Percentiles rank a stretch among this genome's conserved stretches.
Conservation (phyloP, 53 echinoderm and acorn worm species). For the Paracentrotus lividus region DNA sequence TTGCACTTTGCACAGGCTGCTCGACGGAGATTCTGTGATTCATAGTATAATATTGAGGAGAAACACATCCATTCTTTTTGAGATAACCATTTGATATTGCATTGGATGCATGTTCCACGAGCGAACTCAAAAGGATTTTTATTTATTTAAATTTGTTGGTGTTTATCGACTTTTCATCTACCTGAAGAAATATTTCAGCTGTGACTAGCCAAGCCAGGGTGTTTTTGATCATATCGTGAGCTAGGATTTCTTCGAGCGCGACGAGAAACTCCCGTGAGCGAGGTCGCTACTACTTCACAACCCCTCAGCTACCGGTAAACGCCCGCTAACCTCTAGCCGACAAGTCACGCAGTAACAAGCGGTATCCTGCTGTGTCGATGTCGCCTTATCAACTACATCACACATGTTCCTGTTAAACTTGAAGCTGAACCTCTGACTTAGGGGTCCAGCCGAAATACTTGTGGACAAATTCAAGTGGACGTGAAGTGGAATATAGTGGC, state of each 20-base stretch:
- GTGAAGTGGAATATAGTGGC: slow-evolving; percentile 28
- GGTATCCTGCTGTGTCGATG: slow-evolving; percentile 50
- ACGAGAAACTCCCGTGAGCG: not conserved
- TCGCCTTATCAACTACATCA: slow-evolving; percentile 71
- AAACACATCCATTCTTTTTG: not conserved
- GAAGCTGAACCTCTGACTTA: slow-evolving; percentile 39
- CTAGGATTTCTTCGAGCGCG: not conserved
- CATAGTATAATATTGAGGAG: not conserved
- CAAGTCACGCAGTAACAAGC: slow-evolving; percentile 66
- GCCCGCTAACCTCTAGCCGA: slow-evolving; percentile 13
- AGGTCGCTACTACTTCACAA: not conserved
- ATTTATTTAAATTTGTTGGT: not conserved
- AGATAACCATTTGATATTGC: not conserved
- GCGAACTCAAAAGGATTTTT: not conserved
- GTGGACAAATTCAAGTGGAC: slow-evolving; percentile 66
- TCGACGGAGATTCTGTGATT: not conserved
- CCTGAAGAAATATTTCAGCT: slow-evolving; percentile 29
- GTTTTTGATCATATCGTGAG: not conserved
- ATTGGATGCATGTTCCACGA: not conserved
- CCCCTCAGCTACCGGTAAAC: slow-evolving; percentile 17
- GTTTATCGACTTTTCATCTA: not conserved
- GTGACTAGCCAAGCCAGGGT: not conserved
- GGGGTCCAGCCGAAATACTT: slow-evolving; percentile 46
- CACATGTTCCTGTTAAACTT: slow-evolving; percentile 64
- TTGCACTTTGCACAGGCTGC: not conserved